Percentiles rank a stretch among this genome's conserved stretches.
Conservation (phyloP, 2,797 vertebrate genomes). For the Crypturellus tataupa region DNA sequence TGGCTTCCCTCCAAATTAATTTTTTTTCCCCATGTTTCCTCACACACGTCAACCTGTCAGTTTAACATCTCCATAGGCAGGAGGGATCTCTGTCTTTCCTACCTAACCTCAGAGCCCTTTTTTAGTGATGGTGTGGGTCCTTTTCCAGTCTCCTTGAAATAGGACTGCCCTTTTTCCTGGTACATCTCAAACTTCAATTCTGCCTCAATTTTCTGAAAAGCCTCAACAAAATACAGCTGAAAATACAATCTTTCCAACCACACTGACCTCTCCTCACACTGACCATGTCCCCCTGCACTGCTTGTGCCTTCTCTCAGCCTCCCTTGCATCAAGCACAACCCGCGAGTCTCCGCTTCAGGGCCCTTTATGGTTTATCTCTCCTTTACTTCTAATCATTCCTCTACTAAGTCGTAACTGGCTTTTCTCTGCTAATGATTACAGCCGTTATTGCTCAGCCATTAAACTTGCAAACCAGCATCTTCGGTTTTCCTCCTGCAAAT, state of each 20-base stretch:
- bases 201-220: background rate
- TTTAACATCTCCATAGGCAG: background rate
- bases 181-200: background rate
- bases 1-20: background rate
- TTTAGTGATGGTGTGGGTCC: background rate
- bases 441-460: background rate
- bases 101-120: background rate
- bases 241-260: background rate
- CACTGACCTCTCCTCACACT: background rate
- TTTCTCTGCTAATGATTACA: background rate
- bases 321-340: background rate
- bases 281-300: background rate
- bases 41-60: background rate
- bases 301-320: background rate
- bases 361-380: background rate
- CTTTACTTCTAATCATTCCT: background rate
- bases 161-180: background rate
- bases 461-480: background rate
- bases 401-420: background rate
- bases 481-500: conserved; percentile 13
- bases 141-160: background rate
- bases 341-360: background rate
- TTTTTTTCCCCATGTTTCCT: background rate
- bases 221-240: background rate
- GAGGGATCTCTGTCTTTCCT: background rate